Evolutionary conservation across 2,113 vertebrate genomes (phyloP), one percentile per base, ranked within the genome.

Genomic region (Damaliscus lunatus): DNA sequence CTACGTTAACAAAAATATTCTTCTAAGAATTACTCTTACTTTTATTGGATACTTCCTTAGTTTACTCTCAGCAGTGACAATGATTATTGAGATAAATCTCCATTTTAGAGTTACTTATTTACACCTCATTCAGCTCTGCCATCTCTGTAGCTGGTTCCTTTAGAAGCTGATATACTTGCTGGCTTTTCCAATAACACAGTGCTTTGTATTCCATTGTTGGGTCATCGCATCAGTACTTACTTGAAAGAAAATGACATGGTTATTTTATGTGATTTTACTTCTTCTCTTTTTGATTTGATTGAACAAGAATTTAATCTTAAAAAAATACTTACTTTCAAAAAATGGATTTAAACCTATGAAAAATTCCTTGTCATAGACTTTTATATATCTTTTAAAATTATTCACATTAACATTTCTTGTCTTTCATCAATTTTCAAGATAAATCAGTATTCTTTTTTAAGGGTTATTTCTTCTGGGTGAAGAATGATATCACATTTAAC

Each of bases 391-490:
- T 98, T 93, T 96, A 60, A 92, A 97, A 94, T 96, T 97, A 96
- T 96, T 97, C 95, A 97, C 46, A 95, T 98, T 95, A 97, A 82
- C 71, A 90, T 94, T 91, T 92, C 95, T 98, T 97, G 52, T 95
- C 90, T 98, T 97, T 96, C 85, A 97, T 94, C 87, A 97, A 84
- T 97, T 84, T 97, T 94, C 62, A 78, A 43, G 78, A 97, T 64
- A 98, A 98, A 98, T 98, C 96, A 98, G 84, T 83, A 36, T 96
- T 98, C 91, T 93, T 96, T 95, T 97, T 98, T 96, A 96, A 97
- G 95, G 91, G 88, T 97, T 98, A 98, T 97, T 98, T 98, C 78
- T 97, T 98, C 89, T 97, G 91, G 81, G 92, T 97, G 94, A 98
- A 91, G 89, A 97, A 97, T 94, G 96, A 89, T 97, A 98, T 91